Evolutionary conservation across 2,888 invertebrate species (phyloP), one percentile per base, ranked within the genome.

Genomic region (Tenthredo scrophulariae): DNA sequence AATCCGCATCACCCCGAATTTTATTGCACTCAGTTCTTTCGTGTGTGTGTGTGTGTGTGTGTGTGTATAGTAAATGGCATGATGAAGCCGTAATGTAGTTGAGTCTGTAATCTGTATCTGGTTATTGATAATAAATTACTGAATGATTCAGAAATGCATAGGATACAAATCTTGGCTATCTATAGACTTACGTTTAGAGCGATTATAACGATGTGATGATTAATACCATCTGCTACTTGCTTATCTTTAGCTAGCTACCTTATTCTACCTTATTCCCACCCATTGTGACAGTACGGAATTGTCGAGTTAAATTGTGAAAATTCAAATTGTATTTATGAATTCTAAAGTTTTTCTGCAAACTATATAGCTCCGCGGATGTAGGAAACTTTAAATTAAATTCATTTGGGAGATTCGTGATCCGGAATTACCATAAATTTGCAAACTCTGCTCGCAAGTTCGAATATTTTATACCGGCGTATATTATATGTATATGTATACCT

Each of bases 381-480:
- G 89, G 88, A 90, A 91, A 91, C 89, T 91, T 91, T 90, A 91
- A 91, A 91, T 91, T 90, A 91, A 91, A 91, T 91, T 91, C 91
- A 91, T 91, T 91, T 90, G 90, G 87, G 89, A 88, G 90, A 91
- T 90, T 90, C 90, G 90, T 90, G 91, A 91, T 91, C 90, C 89
- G 87, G 87, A 85, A 91, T 91, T 91, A 91, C 89, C 91, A 91
- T 91, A 91, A 91, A 91, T 91, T 91, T 91, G 91, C 91, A 91
- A 91, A 89, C 88, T 88, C 86, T 88, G 40, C 84, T 43, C 84
- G 65, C 26, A 50, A 83, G 83, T 83, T 83, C 83, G 83, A 83
- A 83, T 83, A 83, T 83, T 83, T 83, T 83, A 83, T 50, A 83
- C 67, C 67, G 22, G 4, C 70, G 67, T 83, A 67, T 67, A 46